Conservation (phyloP, 2,797 vertebrate genomes). For the Premnoplex brunnescens region DNA sequence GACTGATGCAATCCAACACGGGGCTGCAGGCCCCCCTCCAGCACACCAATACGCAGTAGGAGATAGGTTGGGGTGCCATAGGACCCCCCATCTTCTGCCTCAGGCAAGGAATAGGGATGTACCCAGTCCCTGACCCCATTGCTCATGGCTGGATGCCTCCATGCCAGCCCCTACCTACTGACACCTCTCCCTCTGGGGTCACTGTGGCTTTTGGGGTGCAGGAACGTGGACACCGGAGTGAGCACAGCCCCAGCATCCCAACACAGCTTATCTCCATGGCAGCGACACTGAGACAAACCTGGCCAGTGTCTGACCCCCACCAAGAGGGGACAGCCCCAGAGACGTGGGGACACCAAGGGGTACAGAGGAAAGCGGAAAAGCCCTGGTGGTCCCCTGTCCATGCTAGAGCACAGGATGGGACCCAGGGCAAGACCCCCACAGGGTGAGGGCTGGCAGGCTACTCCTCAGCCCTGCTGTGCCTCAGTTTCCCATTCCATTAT, state of each 20-base stretch:
- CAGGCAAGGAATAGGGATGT: neutral
- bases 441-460: neutral
- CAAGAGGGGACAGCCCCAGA: neutral
- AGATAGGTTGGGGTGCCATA: fast-evolving
- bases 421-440: too few relatives aligned
- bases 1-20: neutral
- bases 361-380: fast-evolving
- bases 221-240: fast-evolving
- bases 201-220: neutral
- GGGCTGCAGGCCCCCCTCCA: neutral
- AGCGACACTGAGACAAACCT: neutral
- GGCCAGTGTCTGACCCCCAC: neutral
- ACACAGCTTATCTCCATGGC: neutral
- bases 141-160: neutral
- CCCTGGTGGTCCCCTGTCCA: fast-evolving
- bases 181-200: neutral
- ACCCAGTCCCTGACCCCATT: neutral
- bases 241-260: fast-evolving
- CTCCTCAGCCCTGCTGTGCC: neutral
- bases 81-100: neutral
- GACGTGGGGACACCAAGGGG: neutral
- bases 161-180: fast-evolving
- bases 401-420: neutral
- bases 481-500: neutral
- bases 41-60: fast-evolving